Evolutionary conservation across 2,113 vertebrate genomes (phyloP).

Genomic region (Catagonus wagneri): DNA sequence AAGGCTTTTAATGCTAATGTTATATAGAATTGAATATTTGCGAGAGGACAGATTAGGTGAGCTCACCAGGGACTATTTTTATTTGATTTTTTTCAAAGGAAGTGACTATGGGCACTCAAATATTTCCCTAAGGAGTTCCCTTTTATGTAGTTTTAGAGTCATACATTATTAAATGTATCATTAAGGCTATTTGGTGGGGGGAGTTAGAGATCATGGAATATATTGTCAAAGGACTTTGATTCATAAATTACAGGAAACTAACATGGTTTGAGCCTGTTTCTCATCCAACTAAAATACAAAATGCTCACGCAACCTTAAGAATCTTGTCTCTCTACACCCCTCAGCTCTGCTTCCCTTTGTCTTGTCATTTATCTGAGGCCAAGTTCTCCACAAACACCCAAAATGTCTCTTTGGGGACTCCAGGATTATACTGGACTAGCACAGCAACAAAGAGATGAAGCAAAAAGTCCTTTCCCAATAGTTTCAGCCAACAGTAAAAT

Average conservation of each 20-base stretch:
- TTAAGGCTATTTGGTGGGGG: background rate
- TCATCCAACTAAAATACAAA: slow-evolving; percentile 11
- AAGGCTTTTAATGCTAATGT: background rate
- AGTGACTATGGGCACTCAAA: slow-evolving; percentile 28
- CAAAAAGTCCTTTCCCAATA: background rate
- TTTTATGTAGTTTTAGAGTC: slow-evolving; percentile 49
- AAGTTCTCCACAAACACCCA: background rate
- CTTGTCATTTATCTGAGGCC: background rate
- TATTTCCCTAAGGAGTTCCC: slow-evolving; percentile 2
- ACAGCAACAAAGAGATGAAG: slow-evolving; percentile 7
- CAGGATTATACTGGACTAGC: background rate
- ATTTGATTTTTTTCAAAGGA: slow-evolving; percentile 63
- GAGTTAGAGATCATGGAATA: background rate
- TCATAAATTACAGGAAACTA: slow-evolving; percentile 29
- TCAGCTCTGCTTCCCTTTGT: background rate
- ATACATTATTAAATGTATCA: slow-evolving; percentile 25
- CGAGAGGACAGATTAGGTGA: background rate
- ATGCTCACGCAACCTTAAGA: slow-evolving; percentile 34
- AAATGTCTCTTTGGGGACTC: background rate
- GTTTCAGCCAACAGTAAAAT: background rate
- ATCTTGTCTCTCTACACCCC: background rate
- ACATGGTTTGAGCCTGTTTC: background rate
- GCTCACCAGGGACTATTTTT: slow-evolving; percentile 27
- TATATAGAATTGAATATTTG: background rate
- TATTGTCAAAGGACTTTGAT: slow-evolving; percentile 51